Conservation (phyloP, 2,797 vertebrate genomes). For the Ispidina picta region DNA sequence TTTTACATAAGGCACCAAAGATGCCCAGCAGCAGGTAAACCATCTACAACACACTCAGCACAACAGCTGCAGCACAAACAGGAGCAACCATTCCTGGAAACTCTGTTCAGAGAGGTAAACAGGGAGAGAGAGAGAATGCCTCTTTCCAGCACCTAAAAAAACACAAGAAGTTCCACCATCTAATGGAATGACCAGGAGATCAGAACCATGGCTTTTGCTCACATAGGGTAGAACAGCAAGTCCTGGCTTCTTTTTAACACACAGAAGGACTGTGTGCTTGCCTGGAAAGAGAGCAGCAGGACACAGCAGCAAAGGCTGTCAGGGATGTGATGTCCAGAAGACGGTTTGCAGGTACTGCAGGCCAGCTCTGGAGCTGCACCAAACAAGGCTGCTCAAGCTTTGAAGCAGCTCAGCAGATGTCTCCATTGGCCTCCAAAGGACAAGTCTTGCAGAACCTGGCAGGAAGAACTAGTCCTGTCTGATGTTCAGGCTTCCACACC, state of each 20-base stretch:
- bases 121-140: not conserved
- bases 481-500: not conserved
- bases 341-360: not conserved
- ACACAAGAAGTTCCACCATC: not conserved
- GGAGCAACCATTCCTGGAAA: not conserved
- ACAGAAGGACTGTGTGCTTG: not conserved
- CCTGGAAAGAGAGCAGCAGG: not conserved
- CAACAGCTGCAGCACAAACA: not conserved
- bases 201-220: not conserved
- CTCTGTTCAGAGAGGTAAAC: not conserved
- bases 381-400: not conserved
- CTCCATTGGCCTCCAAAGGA: not conserved
- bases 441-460: not conserved
- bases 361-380: not conserved
- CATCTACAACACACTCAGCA: not conserved
- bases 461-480: not conserved
- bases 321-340: not conserved
- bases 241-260: not conserved
- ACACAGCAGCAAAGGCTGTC: not conserved
- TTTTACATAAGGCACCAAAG: not conserved
- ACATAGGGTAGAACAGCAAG: not conserved
- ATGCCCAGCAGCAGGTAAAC: not conserved
- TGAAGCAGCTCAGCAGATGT: not conserved
- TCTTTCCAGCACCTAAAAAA: not conserved
- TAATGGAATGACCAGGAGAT: not conserved